A percentile compares a stretch with the other conserved stretches of the same genome.
phyloP scores from a whole-genome alignment of 2,888 invertebrate species.

The Odontocolon sp. region DNA sequence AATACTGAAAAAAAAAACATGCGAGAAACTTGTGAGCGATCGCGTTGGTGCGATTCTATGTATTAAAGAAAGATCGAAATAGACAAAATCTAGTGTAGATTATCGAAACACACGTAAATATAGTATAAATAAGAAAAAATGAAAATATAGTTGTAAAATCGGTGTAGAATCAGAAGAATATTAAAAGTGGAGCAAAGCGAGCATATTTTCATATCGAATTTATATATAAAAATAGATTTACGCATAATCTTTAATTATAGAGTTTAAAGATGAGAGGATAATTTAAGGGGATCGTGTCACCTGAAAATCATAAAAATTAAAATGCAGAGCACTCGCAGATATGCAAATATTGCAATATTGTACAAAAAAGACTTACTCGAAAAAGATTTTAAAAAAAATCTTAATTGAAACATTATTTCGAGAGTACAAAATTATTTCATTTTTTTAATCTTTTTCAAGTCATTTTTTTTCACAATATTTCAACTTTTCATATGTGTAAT shows the following conservation, averaged over 20 bases:
- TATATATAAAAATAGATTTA: background rate
- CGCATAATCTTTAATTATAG: constrained; percentile 6
- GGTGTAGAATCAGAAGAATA: constrained; percentile 16
- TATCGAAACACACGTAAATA: background rate
- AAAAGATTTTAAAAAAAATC: no score
- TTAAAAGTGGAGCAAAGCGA: constrained; percentile 35
- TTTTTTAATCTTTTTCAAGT: no score
- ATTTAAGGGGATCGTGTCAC: no score
- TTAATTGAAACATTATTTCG: no score
- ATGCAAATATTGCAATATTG: constrained; percentile 41
- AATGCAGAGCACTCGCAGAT: constrained; percentile 25
- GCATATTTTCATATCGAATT: constrained; percentile 36
- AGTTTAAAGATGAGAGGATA: constrained; percentile 21
- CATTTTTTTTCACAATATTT: no score
- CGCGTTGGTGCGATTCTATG: constrained; percentile 30
- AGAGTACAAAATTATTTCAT: no score
- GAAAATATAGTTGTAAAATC: constrained; percentile 13
- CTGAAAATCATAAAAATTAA: constrained; percentile 48
- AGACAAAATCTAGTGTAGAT: background rate
- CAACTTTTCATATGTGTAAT: no score
- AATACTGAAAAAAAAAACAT: constrained; percentile 49
- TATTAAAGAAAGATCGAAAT: background rate
- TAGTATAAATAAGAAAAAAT: constrained; percentile 5
- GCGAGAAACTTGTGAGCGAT: constrained; percentile 35
- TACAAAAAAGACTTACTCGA: no score